phyloP scores from a whole-genome alignment of 2,888 invertebrate species.

The Thumatha senex region DNA sequence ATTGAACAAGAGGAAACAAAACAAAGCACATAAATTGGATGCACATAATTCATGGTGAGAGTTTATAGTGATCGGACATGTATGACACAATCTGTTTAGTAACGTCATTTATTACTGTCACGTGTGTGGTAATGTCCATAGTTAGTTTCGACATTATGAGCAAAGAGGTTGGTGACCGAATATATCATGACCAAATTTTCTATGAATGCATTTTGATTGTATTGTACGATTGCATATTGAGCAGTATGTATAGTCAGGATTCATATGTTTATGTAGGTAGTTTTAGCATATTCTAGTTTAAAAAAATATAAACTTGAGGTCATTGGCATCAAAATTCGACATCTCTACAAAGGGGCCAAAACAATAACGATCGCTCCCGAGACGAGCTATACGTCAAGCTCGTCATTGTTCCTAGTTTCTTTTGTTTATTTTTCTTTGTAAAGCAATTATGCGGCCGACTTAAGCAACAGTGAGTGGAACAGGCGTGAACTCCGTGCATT shows the following conservation, averaged over 20 bases:
- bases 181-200: slow-evolving; percentile 22
- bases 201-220: slow-evolving; percentile 28
- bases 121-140: slow-evolving; percentile 22
- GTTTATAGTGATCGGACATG: slow-evolving; percentile 10
- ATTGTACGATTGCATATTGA: no score
- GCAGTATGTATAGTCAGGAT: slow-evolving; percentile 12
- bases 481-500: slow-evolving; percentile 56
- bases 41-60: slow-evolving; percentile 71
- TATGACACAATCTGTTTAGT: slow-evolving; percentile 30
- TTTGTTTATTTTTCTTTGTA: slow-evolving; percentile 64
- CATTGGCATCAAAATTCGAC: slow-evolving; percentile 46
- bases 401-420: slow-evolving; percentile 60
- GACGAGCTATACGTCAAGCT: slow-evolving; percentile 62
- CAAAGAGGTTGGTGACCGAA: slow-evolving; percentile 33
- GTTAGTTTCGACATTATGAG: slow-evolving; percentile 18
- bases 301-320: slow-evolving; percentile 28
- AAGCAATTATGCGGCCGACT: slow-evolving; percentile 53
- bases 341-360: slow-evolving; percentile 45
- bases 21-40: slow-evolving; percentile 63
- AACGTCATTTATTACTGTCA: slow-evolving; percentile 33
- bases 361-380: slow-evolving; percentile 65
- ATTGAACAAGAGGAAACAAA: slow-evolving; percentile 46
- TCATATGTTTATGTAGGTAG: slow-evolving; percentile 31
- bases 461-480: slow-evolving; percentile 48
- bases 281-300: slow-evolving; percentile 8